Base-by-base conservation (phyloP, 2,888 invertebrate genomes). In the Campopleginae sp. region DNA sequence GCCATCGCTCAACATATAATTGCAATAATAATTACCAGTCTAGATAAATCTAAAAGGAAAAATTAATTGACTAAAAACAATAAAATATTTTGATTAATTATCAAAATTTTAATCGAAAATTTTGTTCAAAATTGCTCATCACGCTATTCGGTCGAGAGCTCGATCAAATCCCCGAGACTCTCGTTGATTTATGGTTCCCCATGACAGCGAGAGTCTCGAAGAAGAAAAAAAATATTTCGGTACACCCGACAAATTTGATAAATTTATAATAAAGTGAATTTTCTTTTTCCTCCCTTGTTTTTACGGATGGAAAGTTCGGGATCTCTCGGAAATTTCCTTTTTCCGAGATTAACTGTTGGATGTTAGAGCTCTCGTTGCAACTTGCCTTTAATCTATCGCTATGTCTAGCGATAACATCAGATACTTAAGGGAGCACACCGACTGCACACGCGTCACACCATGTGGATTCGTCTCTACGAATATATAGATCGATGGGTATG, bases 361-460 rank as follows among this genome's bases (percentile, higher is more conserved):
- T 51, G 31, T 19, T 14, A 1, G 51, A 23, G 48, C 12, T 70
- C 3, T 70, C 31, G 46, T 19, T n/a, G 19, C 46, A 63, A 42
- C 71, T 61, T 63, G 46, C 48, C 19, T 33, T 48, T 48, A 71
- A 19, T 68, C 46, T 68, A 68, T 19, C 44, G 68, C 66, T 23
- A 66, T 42, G 66, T 68, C 44, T 27, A 48, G 70, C 14, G 46
- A 31, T 48, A 54, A 46, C 66, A 70, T 54, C 65, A 44, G 78
- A 54, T 58, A 63, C 46, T 71, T 71, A 44, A 71, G 61, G 66
- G 71, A 46, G 17, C 44, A 61, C 58, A 74, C 44, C 74, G 58
- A 74, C 42, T 61, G 74, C 58, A 44, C 74, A 72, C 72, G 70
- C 48, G 48, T n/a, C 46, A 19, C 17, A 27, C 23, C 44, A 38